Base-by-base conservation (phyloP, 2,888 invertebrate genomes). In the Xiphydria camelus region DNA sequence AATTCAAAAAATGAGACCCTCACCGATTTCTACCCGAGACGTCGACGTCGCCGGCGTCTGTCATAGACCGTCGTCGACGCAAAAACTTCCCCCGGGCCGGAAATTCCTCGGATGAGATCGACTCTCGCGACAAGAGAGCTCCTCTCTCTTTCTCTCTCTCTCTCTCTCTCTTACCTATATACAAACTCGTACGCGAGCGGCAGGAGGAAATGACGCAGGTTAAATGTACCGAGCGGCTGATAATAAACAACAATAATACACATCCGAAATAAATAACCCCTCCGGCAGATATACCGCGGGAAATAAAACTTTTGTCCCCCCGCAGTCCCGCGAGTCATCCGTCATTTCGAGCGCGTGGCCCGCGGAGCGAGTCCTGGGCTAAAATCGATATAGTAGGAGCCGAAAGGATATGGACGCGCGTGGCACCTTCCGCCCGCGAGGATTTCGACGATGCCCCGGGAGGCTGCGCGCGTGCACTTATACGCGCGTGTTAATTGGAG, bases 171-270 rank as follows among this genome's bases (percentile, higher is more conserved):
- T n/a, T n/a, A n/a, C n/a, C n/a, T n/a, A n/a, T n/a, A n/a, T n/a
- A n/a, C n/a, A n/a, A n/a, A n/a, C n/a, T n/a, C n/a, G n/a, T n/a
- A n/a, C n/a, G n/a, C n/a, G 47, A 37, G 40, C 33, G 45, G 37
- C 32, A 37, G 48, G 41, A 34, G 49, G 63, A 58, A 66, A 62
- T 61, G 67, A 63, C 53, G 62, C 61, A 55, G 64, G 69, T 69
- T 70, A 66, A 70, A 70, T 69, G 68, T 68, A 70, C 57, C 69
- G 69, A 65, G 60, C 54, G 48, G 53, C 49, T 59, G 65, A 68
- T 68, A 68, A 67, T 69, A 67, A 65, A 68, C 61, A 63, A 63
- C 65, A 61, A 69, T 69, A 66, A 68, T 68, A 64, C 60, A 60
- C 61, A 56, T 57, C 51, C 48, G 58, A 62, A 61, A 64, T 66